These are phyloP conservation scores for Pterophyllum scalare DNA, from an alignment of 2,113 vertebrate species.

Conservation along the genomic window DNA sequence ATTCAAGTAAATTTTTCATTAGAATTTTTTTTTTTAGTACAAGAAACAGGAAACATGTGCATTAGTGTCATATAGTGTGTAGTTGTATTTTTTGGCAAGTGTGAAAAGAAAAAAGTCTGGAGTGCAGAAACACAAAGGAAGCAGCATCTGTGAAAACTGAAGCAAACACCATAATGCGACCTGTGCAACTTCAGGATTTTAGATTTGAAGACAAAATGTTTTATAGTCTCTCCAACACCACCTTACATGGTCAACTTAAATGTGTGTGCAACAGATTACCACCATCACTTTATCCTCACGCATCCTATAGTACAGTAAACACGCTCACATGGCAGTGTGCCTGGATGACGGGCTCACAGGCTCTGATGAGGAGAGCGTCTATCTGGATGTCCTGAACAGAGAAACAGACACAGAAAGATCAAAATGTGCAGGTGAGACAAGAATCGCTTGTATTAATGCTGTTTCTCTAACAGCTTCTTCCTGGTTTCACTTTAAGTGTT, in stretches of 20 bases:
- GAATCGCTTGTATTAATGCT: neutral
- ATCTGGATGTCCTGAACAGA: slow-evolving; percentile 93
- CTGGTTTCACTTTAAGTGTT: neutral
- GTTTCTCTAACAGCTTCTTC: neutral
- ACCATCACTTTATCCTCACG: neutral
- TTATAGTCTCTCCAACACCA: neutral
- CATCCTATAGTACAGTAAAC: neutral
- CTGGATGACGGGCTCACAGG: slow-evolving; percentile 87
- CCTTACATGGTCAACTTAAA: neutral
- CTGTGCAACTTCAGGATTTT: neutral
- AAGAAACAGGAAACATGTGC: neutral
- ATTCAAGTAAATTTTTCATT: neutral
- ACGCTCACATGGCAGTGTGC: slow-evolving; percentile 62
- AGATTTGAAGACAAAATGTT: neutral
- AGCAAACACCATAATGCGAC: neutral
- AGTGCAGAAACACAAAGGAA: too few species aligned
- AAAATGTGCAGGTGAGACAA: neutral
- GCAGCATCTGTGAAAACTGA: neutral
- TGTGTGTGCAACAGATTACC: neutral
- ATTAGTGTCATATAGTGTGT: neutral
- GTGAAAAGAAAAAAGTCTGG: neutral
- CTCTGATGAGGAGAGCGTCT: slow-evolving; percentile 96
- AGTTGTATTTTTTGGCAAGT: too few species aligned
- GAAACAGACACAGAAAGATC: neutral
- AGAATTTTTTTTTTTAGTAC: neutral